A percentile compares a stretch with the other conserved stretches of the same genome.
Conservation (phyloP, 2,888 invertebrate species). For the Thymelicus lineola region DNA sequence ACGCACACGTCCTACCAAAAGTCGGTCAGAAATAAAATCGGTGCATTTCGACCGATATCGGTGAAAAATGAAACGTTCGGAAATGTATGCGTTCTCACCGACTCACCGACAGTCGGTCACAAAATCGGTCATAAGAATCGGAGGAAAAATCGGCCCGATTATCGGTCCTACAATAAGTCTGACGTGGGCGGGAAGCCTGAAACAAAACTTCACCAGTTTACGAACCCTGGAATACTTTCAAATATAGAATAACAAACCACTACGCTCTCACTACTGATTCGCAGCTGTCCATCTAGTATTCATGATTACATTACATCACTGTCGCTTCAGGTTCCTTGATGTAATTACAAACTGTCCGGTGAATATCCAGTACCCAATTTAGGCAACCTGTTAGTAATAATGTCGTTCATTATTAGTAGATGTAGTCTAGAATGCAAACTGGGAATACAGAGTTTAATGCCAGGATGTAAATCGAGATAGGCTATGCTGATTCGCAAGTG, state of each 20-base stretch:
- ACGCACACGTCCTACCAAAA: too few relatives aligned
- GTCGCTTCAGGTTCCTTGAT: slow-evolving; percentile 31
- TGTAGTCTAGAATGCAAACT: slow-evolving; percentile 9
- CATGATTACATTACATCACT: slow-evolving; percentile 12
- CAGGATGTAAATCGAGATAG: slow-evolving; percentile 9
- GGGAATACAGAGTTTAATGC: slow-evolving; percentile 5
- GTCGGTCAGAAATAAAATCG: too few relatives aligned
- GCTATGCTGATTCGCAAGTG: too few relatives aligned
- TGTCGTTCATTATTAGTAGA: slow-evolving; percentile 29
- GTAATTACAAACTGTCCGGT: slow-evolving; percentile 48
- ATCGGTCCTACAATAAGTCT: too few relatives aligned
- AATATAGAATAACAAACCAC: not conserved
- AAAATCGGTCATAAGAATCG: too few relatives aligned
- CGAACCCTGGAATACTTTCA: not conserved
- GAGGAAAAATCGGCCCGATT: too few relatives aligned
- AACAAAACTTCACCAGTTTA: not conserved
- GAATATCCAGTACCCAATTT: slow-evolving; percentile 44
- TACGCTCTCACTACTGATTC: not conserved
- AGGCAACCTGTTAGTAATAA: slow-evolving; percentile 42
- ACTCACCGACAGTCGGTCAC: too few relatives aligned
- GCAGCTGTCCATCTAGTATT: not conserved
- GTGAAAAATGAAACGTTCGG: too few relatives aligned
- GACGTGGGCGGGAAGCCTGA: too few relatives aligned
- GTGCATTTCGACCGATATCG: too few relatives aligned
- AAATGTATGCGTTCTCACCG: too few relatives aligned